phyloP scores from a whole-genome alignment of 2,797 vertebrate species.

The Acrossocheilus fasciatus region DNA sequence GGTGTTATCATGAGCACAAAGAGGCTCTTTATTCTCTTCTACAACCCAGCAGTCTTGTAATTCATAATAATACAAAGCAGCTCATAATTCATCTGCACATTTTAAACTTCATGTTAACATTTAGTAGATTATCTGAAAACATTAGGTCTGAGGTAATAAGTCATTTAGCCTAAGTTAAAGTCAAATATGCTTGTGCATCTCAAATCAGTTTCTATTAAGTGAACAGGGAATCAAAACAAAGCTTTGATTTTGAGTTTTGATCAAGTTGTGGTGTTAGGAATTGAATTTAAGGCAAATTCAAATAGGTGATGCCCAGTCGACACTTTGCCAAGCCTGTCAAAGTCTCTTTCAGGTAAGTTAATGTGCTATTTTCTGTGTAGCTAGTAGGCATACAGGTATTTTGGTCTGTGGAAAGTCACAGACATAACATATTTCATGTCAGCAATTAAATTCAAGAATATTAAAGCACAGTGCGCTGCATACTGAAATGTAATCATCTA shows the following conservation, averaged over 20 bases:
- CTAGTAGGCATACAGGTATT: not conserved
- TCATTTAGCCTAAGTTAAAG: not conserved
- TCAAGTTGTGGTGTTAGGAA: not conserved
- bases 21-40: constrained; percentile 22
- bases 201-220: not conserved
- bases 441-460: not conserved
- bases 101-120: not conserved
- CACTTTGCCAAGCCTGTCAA: not conserved
- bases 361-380: not conserved
- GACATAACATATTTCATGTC: not conserved
- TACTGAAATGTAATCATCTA: not conserved
- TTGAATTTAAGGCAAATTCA: not conserved
- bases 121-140: not conserved
- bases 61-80: not conserved
- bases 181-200: not conserved
- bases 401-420: not conserved
- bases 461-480: not conserved
- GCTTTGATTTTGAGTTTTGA: not conserved
- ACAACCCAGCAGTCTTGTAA: not conserved
- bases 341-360: not conserved
- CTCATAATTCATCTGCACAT: constrained; percentile 7
- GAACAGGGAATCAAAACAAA: not conserved
- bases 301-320: not conserved
- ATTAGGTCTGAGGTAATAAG: not conserved
- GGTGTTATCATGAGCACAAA: constrained; percentile 4